These are phyloP conservation scores for Masticophis lateralis DNA, from an alignment of 2,797 vertebrate genomes.

Conservation along the genomic window DNA sequence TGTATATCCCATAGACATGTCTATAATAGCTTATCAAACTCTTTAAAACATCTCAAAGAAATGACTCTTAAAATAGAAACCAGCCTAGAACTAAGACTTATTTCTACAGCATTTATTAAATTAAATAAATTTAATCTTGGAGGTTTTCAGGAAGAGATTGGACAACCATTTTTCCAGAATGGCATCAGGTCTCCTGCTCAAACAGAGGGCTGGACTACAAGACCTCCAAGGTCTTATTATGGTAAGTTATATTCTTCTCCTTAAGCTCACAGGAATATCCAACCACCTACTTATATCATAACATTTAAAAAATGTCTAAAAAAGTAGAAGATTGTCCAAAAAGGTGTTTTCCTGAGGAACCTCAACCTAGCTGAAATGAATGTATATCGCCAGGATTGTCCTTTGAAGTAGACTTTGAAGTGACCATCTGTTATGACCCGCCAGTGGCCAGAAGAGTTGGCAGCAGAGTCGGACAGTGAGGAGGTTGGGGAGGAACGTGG, in stretches of 20 bases:
- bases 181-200: no score
- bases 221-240: no score
- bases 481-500: no score
- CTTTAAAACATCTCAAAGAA: not conserved
- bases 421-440: not conserved
- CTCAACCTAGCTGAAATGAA: not conserved
- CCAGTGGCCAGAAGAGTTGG: rapidly evolving
- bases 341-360: not conserved
- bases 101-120: not conserved
- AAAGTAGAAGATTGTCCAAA: no score
- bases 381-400: not conserved
- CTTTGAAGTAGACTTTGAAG: not conserved
- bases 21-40: not conserved
- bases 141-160: no score
- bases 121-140: no score
- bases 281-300: not conserved
- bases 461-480: no score
- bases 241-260: not conserved
- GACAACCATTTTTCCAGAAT: no score
- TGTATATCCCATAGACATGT: not conserved
- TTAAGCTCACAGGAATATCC: not conserved
- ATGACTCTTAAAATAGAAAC: not conserved
- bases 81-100: not conserved
- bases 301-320: not conserved
- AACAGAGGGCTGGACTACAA: no score